A percentile compares a stretch with the other conserved stretches of the same genome.
Conservation (phyloP, 2,113 vertebrate species). For the Rhizomys pruinosus region DNA sequence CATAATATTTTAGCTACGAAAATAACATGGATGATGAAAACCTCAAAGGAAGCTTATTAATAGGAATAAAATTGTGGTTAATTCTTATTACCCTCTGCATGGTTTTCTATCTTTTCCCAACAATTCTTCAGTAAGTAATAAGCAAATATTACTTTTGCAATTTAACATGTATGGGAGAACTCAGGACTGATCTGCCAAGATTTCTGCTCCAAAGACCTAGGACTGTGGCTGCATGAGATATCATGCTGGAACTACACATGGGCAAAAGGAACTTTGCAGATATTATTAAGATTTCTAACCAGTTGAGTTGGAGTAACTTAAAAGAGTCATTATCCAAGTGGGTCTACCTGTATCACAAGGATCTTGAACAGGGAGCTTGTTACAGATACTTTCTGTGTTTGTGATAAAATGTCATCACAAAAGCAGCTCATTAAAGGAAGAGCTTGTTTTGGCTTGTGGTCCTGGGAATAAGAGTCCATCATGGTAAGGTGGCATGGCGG, state of each 20-base stretch:
- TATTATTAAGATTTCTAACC: neutral
- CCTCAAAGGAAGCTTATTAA: neutral
- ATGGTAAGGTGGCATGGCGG: no score
- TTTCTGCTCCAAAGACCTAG: neutral
- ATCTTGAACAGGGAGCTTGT: neutral
- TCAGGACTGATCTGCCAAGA: neutral
- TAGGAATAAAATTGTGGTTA: neutral
- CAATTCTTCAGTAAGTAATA: neutral
- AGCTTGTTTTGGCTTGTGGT: no score
- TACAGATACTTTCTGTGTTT: no score
- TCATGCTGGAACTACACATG: fast-evolving
- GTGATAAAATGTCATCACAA: no score
- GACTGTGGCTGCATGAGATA: neutral
- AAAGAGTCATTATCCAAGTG: no score
- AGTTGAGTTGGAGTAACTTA: neutral
- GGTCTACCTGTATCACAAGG: neutral
- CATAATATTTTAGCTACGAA: neutral
- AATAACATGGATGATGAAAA: neutral
- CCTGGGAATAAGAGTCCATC: no score
- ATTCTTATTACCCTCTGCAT: neutral
- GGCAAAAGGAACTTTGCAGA: neutral
- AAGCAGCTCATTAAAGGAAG: no score
- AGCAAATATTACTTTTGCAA: neutral
- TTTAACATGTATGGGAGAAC: neutral
- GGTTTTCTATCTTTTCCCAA: neutral